Conservation (phyloP, 2,888 invertebrate genomes). For the Bombylius discolor region DNA sequence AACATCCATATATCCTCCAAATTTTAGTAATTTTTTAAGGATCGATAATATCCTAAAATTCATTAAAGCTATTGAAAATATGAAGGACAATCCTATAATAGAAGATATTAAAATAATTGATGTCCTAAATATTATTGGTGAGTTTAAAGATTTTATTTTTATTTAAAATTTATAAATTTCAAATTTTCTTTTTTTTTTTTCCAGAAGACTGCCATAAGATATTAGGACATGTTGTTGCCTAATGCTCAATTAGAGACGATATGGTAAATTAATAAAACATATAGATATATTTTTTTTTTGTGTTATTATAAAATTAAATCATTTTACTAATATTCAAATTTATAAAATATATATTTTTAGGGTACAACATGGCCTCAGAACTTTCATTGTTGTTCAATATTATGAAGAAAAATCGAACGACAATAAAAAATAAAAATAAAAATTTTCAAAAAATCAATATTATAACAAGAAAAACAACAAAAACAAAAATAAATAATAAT, state of each 20-base stretch:
- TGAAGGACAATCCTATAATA: no score
- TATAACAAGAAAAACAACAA: no score
- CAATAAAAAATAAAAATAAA: background rate
- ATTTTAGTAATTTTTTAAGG: no score
- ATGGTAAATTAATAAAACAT: conserved; percentile 23
- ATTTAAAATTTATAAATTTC: conserved; percentile 1
- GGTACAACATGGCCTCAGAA: conserved; percentile 39
- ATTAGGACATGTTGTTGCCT: conserved; percentile 38
- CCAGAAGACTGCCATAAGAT: conserved; percentile 16
- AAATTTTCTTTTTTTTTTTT: background rate
- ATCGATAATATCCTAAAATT: no score
- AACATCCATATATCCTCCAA: no score
- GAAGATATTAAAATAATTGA: no score
- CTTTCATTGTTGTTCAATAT: conserved; percentile 23
- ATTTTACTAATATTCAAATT: background rate
- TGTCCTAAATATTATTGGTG: no score
- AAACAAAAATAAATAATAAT: background rate
- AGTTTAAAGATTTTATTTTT: background rate
- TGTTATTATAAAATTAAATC: no score
- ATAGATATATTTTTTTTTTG: no score
- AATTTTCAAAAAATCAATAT: background rate
- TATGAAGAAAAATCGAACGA: background rate
- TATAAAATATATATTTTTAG: conserved; percentile 18
- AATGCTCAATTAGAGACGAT: conserved; percentile 37
- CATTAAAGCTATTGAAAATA: no score